Base-by-base conservation (phyloP, 2,888 invertebrate genomes). In the Gymnosoma rotundatum region DNA sequence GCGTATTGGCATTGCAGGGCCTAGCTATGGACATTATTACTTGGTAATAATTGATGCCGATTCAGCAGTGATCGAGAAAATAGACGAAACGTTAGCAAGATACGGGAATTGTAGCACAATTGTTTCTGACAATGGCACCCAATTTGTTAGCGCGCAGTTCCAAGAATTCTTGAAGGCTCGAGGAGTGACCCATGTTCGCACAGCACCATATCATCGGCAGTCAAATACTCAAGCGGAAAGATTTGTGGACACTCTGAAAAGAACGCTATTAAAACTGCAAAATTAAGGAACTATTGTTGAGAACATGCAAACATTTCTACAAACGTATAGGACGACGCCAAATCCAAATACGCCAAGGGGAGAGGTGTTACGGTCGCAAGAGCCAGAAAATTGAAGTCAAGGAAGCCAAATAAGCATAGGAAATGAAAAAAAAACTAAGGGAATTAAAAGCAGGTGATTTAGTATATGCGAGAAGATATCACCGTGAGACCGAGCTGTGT, bases 201-300 rank as follows among this genome's bases (percentile, higher is more conserved):
- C 74, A 7, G 61, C 72, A 20, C 67, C 70, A 20, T 78, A 78
- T 54, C n/a, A n/a, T n/a, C n/a, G n/a, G n/a, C n/a, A n/a, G n/a
- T n/a, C n/a, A n/a, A n/a, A n/a, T n/a, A n/a, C n/a, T n/a, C n/a
- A n/a, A n/a, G n/a, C n/a, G n/a, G n/a, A n/a, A n/a, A 78, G 79
- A 18, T 86, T 86, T 63, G 83, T 86, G 3, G 80, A 86, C 38
- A 86, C 85, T 1, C 70, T 86, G 16, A 86, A 87, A 72, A 54
- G 79, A 18, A 54, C 79, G 7, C 63, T 86, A 10, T 1, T 8
- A 48, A 86, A 86, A 52, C 67, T 83, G 42, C 76, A 84, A 21
- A 52, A 45, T 52, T 84, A 86, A 52, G 85, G 80, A 38, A 83
- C 67, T 16, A 69, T 36, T n/a, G 32, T 32, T 16, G 9, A 16